Evolutionary conservation across 2,888 invertebrate genomes (phyloP), one percentile per base, ranked within the genome.

Genomic region (Loripinus fragilis): DNA sequence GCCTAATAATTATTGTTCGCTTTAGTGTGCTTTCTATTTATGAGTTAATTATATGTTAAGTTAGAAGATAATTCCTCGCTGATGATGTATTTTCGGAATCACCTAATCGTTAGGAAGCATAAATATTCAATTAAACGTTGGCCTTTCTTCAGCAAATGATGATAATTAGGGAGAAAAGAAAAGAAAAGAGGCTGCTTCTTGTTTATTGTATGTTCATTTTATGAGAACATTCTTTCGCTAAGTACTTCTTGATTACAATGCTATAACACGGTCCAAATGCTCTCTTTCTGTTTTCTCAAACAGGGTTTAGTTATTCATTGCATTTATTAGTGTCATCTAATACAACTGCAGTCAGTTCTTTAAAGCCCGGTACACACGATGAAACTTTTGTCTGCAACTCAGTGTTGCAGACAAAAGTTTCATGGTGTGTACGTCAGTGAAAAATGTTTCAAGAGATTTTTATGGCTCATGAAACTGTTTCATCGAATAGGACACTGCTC

Each of bases 81-180:
- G 64, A 71, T 72, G 82, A 71, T 68, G 68, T 77, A 79, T 76
- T 66, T 74, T 76, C 42, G 28, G 35, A 52, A 67, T 67, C 74
- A 82, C 77, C 70, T 79, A 80, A 79, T 74, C 68, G 77, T 80
- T 80, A 78, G 83, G 73, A 67, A 65, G 75, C 75, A 80, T 83
- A 83, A 80, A 83, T 80, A 83, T 78, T 83, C 83, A 83, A 83
- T 83, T 83, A 83, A 80, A 83, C 77, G 79, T 74, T 78, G 78
- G 73, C 68, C 80, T 78, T 72, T 78, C 67, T 68, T 60, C 60
- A 55, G 73, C 64, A 41, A 35, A 50, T 77, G 76, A 78, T 60
- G 76, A 71, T 72, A 74, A 74, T 69, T 42, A 25, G 73, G 33
- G 66, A 71, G 71, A 71, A 76, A 66, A 70, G 81, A 76, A 73